Conservation (phyloP, 1,140 invertebrate genomes). For the Drosophila biarmipes region DNA sequence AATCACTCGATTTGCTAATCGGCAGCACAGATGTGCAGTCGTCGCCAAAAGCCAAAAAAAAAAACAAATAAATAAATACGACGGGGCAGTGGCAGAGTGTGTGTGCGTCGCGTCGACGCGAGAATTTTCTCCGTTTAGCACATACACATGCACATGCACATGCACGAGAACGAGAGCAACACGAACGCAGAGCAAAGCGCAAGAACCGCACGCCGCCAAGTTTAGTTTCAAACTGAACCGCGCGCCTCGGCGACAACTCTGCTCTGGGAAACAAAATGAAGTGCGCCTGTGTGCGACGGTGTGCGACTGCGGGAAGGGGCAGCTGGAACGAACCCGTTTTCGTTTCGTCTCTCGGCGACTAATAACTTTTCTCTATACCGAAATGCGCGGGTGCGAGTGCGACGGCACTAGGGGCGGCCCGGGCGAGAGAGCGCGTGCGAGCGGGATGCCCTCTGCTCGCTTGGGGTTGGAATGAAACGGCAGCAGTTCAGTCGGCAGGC, state of each 20-base stretch:
- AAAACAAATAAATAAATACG: slow-evolving; percentile 27
- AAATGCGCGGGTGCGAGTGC: slow-evolving; percentile 60
- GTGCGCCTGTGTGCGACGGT: slow-evolving; percentile 59
- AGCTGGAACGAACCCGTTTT: slow-evolving; percentile 67
- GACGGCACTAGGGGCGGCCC: slow-evolving; percentile 45
- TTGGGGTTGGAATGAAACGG: slow-evolving; percentile 75
- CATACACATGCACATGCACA: slow-evolving; percentile 2
- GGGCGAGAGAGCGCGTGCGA: slow-evolving; percentile 21
- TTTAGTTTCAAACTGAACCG: slow-evolving; percentile 59
- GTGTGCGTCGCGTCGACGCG: slow-evolving; percentile 45
- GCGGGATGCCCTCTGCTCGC: slow-evolving; percentile 29
- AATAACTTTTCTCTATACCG: slow-evolving; percentile 76
- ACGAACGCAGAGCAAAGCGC: slow-evolving; percentile 2
- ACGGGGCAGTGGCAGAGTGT: slow-evolving; percentile 10
- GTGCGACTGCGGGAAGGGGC: slow-evolving; percentile 10
- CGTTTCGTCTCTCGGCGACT: slow-evolving; percentile 9
- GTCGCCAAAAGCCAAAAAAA: not conserved
- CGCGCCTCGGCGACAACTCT: slow-evolving; percentile 63
- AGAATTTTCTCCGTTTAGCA: slow-evolving; percentile 24
- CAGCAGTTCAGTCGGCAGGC: slow-evolving; percentile 42
- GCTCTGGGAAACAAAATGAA: slow-evolving; percentile 71
- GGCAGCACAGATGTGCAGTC: slow-evolving; percentile 6
- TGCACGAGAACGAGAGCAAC: not conserved
- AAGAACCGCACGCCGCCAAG: slow-evolving; percentile 61
- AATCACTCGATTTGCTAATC: slow-evolving; percentile 4